Conservation (phyloP, 2,113 vertebrate genomes). For the Mustelus asterias region DNA sequence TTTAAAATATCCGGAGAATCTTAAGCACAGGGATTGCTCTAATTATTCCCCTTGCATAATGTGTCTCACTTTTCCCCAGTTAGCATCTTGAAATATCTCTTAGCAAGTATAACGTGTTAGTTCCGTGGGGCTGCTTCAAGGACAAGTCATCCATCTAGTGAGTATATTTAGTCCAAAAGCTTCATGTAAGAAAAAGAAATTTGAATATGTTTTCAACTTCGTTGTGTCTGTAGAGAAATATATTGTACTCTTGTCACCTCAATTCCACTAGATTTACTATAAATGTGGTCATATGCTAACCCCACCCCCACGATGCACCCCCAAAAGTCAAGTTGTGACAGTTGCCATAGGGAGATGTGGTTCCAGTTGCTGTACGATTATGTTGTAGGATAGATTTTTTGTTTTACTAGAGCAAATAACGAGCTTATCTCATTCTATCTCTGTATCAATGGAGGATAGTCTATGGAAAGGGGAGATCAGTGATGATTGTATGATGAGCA, state of each 20-base stretch:
- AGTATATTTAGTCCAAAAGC: neutral
- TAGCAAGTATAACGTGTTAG: neutral
- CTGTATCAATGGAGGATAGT: neutral
- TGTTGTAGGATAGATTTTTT: neutral
- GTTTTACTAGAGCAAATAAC: neutral
- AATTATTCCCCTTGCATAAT: neutral
- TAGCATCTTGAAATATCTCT: neutral
- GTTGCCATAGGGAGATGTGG: neutral
- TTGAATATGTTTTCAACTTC: constrained; percentile 3
- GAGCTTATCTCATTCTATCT: neutral
- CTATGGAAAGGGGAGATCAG: neutral
- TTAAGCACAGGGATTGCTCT: neutral
- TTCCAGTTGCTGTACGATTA: neutral
- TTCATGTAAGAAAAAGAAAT: neutral
- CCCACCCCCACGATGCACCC: neutral
- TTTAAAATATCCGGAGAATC: neutral
- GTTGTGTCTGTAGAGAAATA: neutral
- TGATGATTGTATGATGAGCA: neutral
- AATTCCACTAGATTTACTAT: neutral
- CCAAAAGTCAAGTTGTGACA: neutral
- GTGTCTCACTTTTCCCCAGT: neutral
- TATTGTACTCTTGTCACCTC: too few species aligned
- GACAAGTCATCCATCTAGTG: neutral
- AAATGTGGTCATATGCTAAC: neutral
- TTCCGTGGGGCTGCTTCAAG: neutral